phyloP scores from a whole-genome alignment of 1,140 invertebrate species.

The Drosophila takahashii region DNA sequence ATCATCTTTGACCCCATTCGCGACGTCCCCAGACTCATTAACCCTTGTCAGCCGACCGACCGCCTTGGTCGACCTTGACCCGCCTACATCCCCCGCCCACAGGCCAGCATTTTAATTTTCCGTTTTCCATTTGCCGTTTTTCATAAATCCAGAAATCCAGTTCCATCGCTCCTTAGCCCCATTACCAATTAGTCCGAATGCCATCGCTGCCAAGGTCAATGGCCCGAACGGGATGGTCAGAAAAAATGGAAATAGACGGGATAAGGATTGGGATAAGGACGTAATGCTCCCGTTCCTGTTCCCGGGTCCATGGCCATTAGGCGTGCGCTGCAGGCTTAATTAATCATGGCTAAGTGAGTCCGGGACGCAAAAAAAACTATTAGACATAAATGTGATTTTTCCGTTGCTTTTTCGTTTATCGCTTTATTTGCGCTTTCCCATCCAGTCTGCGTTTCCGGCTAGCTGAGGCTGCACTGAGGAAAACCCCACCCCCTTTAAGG shows the following conservation, averaged over 20 bases:
- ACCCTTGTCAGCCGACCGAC: conserved; percentile 4
- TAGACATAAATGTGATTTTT: conserved; percentile 76
- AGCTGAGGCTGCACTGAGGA: conserved; percentile 18
- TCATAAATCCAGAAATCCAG: conserved; percentile 25
- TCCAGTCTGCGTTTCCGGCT: conserved; percentile 53
- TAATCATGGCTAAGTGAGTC: conserved; percentile 74
- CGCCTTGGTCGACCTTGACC: conserved; percentile 33
- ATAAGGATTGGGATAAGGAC: conserved; percentile 13
- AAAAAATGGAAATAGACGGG: not conserved
- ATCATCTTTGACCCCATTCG: conserved; percentile 13
- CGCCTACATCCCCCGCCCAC: not conserved
- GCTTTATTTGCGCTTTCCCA: conserved; percentile 32
- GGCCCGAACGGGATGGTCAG: conserved; percentile 25
- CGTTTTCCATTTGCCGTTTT: conserved; percentile 31
- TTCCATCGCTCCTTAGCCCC: conserved; percentile 20
- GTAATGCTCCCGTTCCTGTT: conserved; percentile 14
- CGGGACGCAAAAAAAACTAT: conserved; percentile 47
- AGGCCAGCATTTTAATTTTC: conserved; percentile 17
- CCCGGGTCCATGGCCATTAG: conserved; percentile 56
- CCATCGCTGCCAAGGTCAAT: conserved; percentile 39
- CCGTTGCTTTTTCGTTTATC: conserved; percentile 36
- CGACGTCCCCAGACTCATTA: conserved; percentile 24
- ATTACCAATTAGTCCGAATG: conserved; percentile 44
- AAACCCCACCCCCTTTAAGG: not conserved
- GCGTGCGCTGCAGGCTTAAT: conserved; percentile 72